phyloP scores from a whole-genome alignment of 2,113 vertebrate genomes.

The Hemichromis elongatus region DNA sequence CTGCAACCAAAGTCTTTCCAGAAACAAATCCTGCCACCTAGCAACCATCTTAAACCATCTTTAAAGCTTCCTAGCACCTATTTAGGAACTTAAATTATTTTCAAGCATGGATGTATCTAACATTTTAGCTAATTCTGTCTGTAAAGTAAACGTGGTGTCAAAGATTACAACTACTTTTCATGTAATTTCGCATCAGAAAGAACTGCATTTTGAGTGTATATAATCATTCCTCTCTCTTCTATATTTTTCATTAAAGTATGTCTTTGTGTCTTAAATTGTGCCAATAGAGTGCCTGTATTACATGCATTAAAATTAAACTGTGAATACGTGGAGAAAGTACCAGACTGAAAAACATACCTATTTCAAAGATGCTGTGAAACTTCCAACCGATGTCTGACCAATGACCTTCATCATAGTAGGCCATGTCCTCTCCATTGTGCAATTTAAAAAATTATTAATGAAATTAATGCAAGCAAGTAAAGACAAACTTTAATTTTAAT shows the following conservation, averaged over 20 bases:
- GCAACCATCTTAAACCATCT: background rate
- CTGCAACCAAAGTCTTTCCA: background rate
- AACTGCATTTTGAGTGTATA: background rate
- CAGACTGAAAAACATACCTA: background rate
- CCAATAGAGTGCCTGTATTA: background rate
- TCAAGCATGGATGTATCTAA: background rate
- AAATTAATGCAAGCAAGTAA: no score
- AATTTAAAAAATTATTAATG: background rate
- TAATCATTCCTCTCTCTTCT: background rate
- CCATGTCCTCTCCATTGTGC: background rate
- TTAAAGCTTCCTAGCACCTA: background rate
- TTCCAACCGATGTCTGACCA: background rate
- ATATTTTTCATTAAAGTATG: background rate
- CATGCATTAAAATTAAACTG: background rate
- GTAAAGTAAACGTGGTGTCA: background rate
- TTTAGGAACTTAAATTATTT: background rate
- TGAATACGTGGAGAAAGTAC: background rate
- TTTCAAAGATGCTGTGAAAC: background rate
- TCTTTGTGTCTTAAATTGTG: background rate
- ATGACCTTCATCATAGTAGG: background rate
- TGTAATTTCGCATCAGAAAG: background rate
- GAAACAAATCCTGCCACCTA: background rate
- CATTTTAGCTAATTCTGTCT: background rate
- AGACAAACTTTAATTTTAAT: no score
- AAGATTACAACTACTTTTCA: background rate